Conservation (phyloP, 2,797 vertebrate species). For the Kryptolebias ocellatus region DNA sequence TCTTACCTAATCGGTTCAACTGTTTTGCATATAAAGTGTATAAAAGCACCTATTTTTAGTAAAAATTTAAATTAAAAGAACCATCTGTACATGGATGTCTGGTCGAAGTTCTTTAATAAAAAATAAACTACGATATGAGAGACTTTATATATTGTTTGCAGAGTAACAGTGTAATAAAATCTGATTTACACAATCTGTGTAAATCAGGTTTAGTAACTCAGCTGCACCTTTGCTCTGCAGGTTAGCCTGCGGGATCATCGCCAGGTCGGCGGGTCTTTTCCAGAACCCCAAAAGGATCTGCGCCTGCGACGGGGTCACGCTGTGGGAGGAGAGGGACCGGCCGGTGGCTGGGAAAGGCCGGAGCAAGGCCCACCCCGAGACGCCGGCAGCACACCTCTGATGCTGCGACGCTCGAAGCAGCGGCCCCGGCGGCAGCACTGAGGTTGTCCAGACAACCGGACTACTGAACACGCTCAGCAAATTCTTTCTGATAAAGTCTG, state of each 20-base stretch:
- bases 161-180: background rate
- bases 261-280: conserved; percentile 90
- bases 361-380: conserved; percentile 51
- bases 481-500: conserved; percentile 10
- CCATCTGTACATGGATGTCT: background rate
- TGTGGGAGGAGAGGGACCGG: conserved; percentile 91
- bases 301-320: conserved; percentile 89
- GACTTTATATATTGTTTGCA: background rate
- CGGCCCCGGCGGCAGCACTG: conserved; percentile 2
- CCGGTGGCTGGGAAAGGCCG: conserved; percentile 80
- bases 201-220: background rate
- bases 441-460: conserved; percentile 15
- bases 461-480: background rate
- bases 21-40: no score
- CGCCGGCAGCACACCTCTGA: conserved; percentile 82
- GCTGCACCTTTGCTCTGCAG: conserved; percentile 59
- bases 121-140: background rate
- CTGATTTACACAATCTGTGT: no score
- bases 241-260: conserved; percentile 93
- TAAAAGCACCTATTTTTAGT: no score
- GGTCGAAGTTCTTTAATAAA: background rate
- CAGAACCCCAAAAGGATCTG: conserved; percentile 92
- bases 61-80: background rate
- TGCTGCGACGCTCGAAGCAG: no score
- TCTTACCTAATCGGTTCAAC: background rate